phyloP scores from a whole-genome alignment of 2,113 vertebrate species.

The Pungitius pungitius region DNA sequence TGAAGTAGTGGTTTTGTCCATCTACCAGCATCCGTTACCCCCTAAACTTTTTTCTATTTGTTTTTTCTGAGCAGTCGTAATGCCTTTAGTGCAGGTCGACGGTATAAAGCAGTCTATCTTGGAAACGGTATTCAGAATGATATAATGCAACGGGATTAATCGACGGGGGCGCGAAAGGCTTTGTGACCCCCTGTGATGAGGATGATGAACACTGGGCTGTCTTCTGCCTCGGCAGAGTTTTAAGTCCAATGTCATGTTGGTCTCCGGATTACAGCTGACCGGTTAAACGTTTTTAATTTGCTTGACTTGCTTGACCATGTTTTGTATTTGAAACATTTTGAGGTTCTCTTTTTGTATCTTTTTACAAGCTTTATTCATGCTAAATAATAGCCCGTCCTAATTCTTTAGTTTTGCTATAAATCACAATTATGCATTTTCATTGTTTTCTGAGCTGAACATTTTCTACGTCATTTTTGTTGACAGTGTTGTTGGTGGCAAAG shows the following conservation, averaged over 20 bases:
- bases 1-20: constrained; percentile 20
- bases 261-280: background rate
- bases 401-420: background rate
- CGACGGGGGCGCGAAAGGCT: constrained; percentile 51
- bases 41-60: constrained; percentile 29
- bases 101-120: constrained; percentile 8
- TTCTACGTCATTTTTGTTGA: background rate
- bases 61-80: constrained; percentile 21
- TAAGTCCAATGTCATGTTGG: constrained; percentile 2
- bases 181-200: constrained; percentile 3
- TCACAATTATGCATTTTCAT: background rate
- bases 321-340: background rate
- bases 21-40: constrained; percentile 17
- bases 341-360: background rate
- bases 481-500: background rate
- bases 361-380: background rate
- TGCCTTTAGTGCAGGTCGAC: constrained; percentile 73
- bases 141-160: background rate
- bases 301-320: background rate
- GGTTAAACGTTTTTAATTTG: background rate
- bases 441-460: background rate
- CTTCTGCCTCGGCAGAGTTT: constrained; percentile 9
- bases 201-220: constrained; percentile 15
- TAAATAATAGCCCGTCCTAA: background rate
- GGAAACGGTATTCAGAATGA: background rate